Conservation (phyloP, 2,888 invertebrate genomes). For the Drosophila acutilabella region DNA sequence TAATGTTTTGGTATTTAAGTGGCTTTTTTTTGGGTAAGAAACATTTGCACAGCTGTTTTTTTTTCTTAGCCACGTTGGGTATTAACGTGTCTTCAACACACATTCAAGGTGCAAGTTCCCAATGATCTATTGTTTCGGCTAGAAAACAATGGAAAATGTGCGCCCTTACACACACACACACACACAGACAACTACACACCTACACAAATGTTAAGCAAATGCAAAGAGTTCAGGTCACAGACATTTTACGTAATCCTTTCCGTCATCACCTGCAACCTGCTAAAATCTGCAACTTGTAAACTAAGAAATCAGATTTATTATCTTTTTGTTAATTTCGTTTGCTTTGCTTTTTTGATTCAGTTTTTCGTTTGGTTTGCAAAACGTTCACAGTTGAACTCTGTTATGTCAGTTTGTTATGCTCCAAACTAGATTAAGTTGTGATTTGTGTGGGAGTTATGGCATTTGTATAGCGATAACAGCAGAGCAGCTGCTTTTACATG, state of each 20-base stretch:
- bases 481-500: conserved; percentile 33
- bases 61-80: conserved; percentile 32
- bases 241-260: conserved; percentile 74
- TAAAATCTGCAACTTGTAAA: conserved; percentile 41
- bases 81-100: conserved; percentile 55
- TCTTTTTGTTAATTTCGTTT: conserved; percentile 61
- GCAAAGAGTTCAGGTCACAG: conserved; percentile 80
- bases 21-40: conserved; percentile 21
- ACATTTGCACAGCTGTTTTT: conserved; percentile 70
- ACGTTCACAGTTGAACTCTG: conserved; percentile 74
- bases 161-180: conserved; percentile 63
- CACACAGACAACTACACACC: conserved; percentile 6
- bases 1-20: conserved; percentile 13
- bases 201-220: conserved; percentile 62
- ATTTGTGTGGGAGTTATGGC: conserved; percentile 61
- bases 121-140: conserved; percentile 59
- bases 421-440: conserved; percentile 38
- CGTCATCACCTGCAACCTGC: conserved; percentile 46
- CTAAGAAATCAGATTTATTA: conserved; percentile 62
- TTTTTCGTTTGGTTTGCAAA: conserved; percentile 47
- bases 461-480: conserved; percentile 20
- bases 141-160: conserved; percentile 60
- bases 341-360: conserved; percentile 14
- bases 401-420: conserved; percentile 75
- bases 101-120: conserved; percentile 78